These are phyloP conservation scores for Atta cephalotes DNA, from an alignment of 1,140 invertebrate species.

Conservation along the genomic window DNA sequence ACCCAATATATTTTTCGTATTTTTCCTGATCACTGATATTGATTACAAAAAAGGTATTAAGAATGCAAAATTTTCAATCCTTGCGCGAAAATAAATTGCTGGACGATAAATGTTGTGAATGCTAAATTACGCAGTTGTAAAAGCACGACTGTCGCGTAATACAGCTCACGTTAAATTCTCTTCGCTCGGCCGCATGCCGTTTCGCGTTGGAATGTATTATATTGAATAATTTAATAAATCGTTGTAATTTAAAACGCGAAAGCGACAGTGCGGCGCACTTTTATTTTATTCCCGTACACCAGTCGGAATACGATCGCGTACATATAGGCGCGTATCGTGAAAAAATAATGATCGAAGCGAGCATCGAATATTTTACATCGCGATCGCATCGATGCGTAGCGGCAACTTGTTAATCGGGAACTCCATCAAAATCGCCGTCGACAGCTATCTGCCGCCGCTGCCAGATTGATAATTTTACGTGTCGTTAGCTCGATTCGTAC, in stretches of 20 bases:
- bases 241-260: conserved; percentile 54
- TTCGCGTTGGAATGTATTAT: conserved; percentile 34
- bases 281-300: conserved; percentile 30
- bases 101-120: conserved; percentile 31
- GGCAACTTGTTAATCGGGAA: conserved; percentile 44
- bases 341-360: conserved; percentile 50
- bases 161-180: conserved; percentile 49
- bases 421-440: conserved; percentile 35
- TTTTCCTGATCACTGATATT: neutral
- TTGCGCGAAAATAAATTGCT: neutral
- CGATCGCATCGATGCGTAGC: conserved; percentile 32
- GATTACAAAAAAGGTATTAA: neutral
- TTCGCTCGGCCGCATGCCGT: conserved; percentile 4
- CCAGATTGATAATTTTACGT: conserved; percentile 59
- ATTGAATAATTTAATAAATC: conserved; percentile 62
- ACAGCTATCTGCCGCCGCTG: conserved; percentile 10
- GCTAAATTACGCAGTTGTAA: conserved; percentile 33
- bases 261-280: conserved; percentile 43
- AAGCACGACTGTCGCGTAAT: conserved; percentile 25
- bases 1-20: neutral
- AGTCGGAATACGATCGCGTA: neutral
- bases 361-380: conserved; percentile 44
- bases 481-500: conserved; percentile 47
- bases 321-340: neutral
- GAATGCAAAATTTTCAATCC: neutral